A percentile compares a stretch with the other conserved stretches of the same genome.
These are phyloP conservation scores for Lophotriccus pileatus DNA, from an alignment of 2,797 vertebrate genomes.

Conservation along the genomic window DNA sequence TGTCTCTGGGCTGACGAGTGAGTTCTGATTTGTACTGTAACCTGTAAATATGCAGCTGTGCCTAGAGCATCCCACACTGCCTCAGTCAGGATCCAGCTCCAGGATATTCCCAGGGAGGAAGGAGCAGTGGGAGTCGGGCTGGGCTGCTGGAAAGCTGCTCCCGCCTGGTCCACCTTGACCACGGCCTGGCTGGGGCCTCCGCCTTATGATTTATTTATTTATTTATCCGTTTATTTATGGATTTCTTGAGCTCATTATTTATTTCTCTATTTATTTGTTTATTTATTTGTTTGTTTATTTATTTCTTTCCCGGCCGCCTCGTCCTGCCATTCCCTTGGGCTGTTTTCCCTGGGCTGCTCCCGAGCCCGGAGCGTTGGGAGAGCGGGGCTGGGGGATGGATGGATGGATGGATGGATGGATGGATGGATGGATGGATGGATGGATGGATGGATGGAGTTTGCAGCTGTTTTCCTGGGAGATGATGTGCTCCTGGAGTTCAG, in stretches of 20 bases:
- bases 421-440: background rate
- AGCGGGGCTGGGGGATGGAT: background rate
- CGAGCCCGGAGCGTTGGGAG: background rate
- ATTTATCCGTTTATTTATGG: background rate
- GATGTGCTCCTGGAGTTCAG: background rate
- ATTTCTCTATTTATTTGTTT: background rate
- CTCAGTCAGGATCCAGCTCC: slow-evolving; percentile 9
- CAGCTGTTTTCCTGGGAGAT: slow-evolving; percentile 49
- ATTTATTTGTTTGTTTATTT: background rate
- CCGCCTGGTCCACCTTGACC: background rate
- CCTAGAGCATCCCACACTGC: slow-evolving; percentile 48
- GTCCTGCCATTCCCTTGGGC: background rate
- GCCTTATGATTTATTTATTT: slow-evolving; percentile 60
- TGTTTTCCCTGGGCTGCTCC: background rate
- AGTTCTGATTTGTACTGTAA: slow-evolving; percentile 53
- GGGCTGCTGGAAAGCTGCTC: background rate
- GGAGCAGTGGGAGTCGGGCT: fast-evolving
- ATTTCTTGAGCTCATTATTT: background rate
- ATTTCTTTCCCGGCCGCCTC: slow-evolving; percentile 47
- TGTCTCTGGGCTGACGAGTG: slow-evolving; percentile 21
- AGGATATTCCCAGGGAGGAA: background rate
- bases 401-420: background rate
- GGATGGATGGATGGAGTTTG: slow-evolving; percentile 18
- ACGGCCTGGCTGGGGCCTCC: slow-evolving; percentile 44
- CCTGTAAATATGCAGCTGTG: slow-evolving; percentile 73